Base-by-base conservation (phyloP, 2,113 vertebrate species). In the Helogale parvula region DNA sequence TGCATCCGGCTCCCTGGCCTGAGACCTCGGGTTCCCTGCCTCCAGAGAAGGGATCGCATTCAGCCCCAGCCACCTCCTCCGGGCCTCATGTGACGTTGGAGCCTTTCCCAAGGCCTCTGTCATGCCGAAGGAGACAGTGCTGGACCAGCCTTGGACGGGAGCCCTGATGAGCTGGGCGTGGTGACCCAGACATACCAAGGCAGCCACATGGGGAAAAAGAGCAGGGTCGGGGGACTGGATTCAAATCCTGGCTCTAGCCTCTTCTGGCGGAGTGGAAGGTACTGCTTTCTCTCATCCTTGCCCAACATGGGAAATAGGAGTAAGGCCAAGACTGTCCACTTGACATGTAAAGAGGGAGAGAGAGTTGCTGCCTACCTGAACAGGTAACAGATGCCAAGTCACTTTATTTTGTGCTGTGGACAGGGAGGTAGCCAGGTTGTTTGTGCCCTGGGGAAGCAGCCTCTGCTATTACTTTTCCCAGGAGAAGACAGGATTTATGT, bases 21-120 rank as follows among this genome's bases (percentile, higher is more conserved):
- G 72, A 76, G 72, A 47, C 93, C 94, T 95, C 97, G 72, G 93
- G 89, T 97, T 95, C 95, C 96, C 94, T 35, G 57, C 84, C 93
- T 87, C 89, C 35, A 97, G 93, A 81, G 84, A 95, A 45, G 72
- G 76, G 71, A 84, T 97, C 54, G 7, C 10, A 63, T 96, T 95
- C 95, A 69, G 63, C 31, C 80, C 35, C 52, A 47, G 60, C 47
- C 79, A 72, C 92, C 76, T 90, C 7, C 95, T 63, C 87, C 35
- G 16, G 80, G 65, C 88, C 65, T 96, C 94, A 92, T 86, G 94
- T 96, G 97, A 96, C 38, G 0, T 16, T 93, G 94, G 94, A 97
- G 60, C 74, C 57, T 80, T 90, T 96, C 90, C 95, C 88, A 90
- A 94, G 88, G 94, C 57, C 27, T 95, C 60, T 72, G 81, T 93